These are phyloP conservation scores for Lasioglossum leucozonium DNA, from an alignment of 2,888 invertebrate species.

Conservation along the genomic window DNA sequence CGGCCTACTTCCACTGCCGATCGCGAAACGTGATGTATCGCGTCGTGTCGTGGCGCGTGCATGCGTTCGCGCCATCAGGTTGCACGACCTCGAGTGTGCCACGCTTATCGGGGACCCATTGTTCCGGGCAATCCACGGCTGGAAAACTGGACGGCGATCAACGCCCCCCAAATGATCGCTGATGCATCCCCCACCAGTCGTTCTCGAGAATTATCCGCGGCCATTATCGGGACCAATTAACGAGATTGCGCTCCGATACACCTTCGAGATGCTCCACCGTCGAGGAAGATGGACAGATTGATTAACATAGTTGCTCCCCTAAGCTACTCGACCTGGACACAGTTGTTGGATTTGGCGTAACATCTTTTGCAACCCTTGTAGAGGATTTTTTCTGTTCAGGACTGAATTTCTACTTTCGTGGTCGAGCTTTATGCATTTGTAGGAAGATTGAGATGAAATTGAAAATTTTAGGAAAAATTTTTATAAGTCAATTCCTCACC, in stretches of 20 bases:
- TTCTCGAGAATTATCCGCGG: neutral
- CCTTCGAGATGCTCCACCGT: neutral
- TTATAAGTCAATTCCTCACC: too few relatives aligned
- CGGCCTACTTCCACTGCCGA: conserved; percentile 54
- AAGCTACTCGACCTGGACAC: neutral
- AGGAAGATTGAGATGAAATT: too few relatives aligned
- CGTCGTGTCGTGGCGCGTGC: neutral
- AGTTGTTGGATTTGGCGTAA: too few relatives aligned
- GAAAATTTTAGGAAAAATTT: too few relatives aligned
- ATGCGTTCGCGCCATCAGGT: conserved; percentile 42
- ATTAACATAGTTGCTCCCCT: neutral
- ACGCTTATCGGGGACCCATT: neutral
- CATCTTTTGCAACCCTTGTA: too few relatives aligned
- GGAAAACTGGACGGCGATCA: neutral
- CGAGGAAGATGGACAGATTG: neutral
- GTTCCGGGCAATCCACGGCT: neutral
- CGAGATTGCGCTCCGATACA: neutral
- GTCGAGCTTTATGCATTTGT: too few relatives aligned
- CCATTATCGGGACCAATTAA: neutral
- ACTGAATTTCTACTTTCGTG: too few relatives aligned
- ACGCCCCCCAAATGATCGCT: neutral
- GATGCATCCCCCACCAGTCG: neutral
- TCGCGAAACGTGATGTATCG: conserved; percentile 2
- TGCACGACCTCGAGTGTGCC: neutral
- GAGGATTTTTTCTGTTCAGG: too few relatives aligned